These are phyloP conservation scores for Monopis laevigella DNA, from an alignment of 2,888 invertebrate species.

Conservation along the genomic window DNA sequence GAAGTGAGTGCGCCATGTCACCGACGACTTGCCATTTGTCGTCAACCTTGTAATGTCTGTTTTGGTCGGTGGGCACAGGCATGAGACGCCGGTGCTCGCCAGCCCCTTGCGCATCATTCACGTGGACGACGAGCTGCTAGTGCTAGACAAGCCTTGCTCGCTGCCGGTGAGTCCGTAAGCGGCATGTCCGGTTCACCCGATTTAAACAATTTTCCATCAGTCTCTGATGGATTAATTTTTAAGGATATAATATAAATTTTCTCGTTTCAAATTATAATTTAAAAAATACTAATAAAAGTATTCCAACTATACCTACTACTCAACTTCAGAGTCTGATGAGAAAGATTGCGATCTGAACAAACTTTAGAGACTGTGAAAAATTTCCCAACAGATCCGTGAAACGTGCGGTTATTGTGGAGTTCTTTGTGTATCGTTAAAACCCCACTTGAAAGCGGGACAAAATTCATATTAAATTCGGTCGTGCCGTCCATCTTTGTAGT, in stretches of 20 bases:
- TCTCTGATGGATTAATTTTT: too few species aligned
- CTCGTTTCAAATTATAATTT: too few species aligned
- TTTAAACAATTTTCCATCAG: background rate
- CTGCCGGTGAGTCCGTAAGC: conserved; percentile 77
- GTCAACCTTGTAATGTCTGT: conserved; percentile 18
- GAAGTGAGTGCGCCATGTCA: conserved; percentile 9
- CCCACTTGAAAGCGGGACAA: conserved; percentile 48
- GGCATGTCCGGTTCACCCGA: conserved; percentile 4
- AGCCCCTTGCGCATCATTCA: conserved; percentile 83
- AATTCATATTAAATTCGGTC: conserved; percentile 13
- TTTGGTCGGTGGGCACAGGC: conserved; percentile 70
- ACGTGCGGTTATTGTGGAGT: conserved; percentile 30
- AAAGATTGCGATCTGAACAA: conserved; percentile 43
- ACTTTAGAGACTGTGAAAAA: conserved; percentile 33
- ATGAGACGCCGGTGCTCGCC: conserved; percentile 88
- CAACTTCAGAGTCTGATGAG: conserved; percentile 44
- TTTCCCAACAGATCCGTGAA: conserved; percentile 37
- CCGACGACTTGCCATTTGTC: conserved; percentile 9
- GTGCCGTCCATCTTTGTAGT: conserved; percentile 1
- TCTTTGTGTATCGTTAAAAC: conserved; percentile 23
- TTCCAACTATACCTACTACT: too few species aligned
- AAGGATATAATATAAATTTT: too few species aligned
- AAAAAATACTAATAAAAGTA: too few species aligned
- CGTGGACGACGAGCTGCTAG: conserved; percentile 85
- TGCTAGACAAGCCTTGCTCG: conserved; percentile 90